phyloP scores from a whole-genome alignment of 2,888 invertebrate species.

The Oscheius sp. region DNA sequence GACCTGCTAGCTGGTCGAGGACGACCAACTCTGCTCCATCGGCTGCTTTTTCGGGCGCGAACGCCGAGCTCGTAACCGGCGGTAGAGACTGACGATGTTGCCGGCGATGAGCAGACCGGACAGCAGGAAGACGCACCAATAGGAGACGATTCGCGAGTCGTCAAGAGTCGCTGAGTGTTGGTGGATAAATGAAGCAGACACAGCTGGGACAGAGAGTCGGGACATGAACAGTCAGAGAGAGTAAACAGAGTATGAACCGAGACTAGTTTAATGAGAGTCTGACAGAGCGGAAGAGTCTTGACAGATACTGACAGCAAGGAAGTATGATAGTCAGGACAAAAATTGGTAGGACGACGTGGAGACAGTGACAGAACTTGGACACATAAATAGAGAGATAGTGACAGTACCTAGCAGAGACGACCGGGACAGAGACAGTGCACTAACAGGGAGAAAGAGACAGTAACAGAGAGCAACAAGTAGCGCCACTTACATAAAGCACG shows the following conservation, averaged over 20 bases:
- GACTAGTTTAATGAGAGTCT: too few relatives aligned
- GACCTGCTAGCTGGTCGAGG: not conserved
- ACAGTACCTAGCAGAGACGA: not conserved
- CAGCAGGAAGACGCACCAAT: not conserved
- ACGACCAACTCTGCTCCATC: not conserved
- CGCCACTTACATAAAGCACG: slow-evolving; percentile 7
- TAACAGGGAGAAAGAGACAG: too few relatives aligned
- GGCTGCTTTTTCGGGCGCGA: not conserved
- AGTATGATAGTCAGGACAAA: not conserved
- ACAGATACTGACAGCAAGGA: not conserved
- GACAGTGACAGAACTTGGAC: not conserved
- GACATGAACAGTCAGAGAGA: too few relatives aligned
- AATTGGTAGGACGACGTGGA: not conserved
- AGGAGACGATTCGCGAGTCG: slow-evolving; percentile 4
- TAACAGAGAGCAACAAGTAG: not conserved
- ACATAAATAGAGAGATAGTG: not conserved
- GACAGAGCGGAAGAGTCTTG: too few relatives aligned
- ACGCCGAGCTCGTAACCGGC: not conserved
- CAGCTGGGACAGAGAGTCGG: too few relatives aligned
- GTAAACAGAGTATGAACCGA: not conserved
- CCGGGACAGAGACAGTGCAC: too few relatives aligned
- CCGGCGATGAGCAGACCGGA: not conserved
- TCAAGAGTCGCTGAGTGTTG: slow-evolving; percentile 7
- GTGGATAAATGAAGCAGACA: not conserved
- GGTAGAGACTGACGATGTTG: not conserved